Percentiles rank a stretch among this genome's conserved stretches.
phyloP scores from a whole-genome alignment of 2,113 vertebrate genomes.

The Chlorocebus sabaeus region DNA sequence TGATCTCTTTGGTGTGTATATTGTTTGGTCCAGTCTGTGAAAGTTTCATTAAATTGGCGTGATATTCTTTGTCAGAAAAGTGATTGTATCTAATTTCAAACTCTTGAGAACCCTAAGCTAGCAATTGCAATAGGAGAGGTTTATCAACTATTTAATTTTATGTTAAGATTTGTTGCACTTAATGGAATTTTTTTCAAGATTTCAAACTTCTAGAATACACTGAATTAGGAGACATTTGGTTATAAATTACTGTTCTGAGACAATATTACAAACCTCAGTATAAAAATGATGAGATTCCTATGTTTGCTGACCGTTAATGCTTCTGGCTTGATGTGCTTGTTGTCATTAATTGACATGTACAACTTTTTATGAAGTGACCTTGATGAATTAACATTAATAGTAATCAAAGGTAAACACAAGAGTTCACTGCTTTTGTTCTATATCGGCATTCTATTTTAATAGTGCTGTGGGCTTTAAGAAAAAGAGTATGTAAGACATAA shows the following conservation, averaged over 20 bases:
- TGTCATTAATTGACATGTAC: conserved; percentile 1
- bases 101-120: conserved; percentile 60
- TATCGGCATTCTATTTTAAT: background rate
- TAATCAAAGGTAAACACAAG: conserved; percentile 22
- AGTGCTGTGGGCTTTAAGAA: background rate
- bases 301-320: background rate
- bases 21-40: conserved; percentile 36
- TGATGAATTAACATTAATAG: background rate
- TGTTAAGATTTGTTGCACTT: conserved; percentile 65
- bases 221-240: conserved; percentile 30
- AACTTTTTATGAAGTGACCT: background rate
- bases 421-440: background rate
- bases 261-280: background rate
- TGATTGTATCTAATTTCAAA: conserved; percentile 61
- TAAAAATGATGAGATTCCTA: background rate
- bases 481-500: background rate
- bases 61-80: conserved; percentile 54
- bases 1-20: background rate
- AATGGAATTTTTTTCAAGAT: conserved; percentile 46
- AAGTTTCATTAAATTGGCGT: conserved; percentile 47
- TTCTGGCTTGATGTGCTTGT: conserved; percentile 5
- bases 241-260: conserved; percentile 16
- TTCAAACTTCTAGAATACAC: conserved; percentile 25
- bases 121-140: conserved; percentile 43
- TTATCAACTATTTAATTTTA: conserved; percentile 71